Percentiles rank a stretch among this genome's conserved stretches.
phyloP scores from a whole-genome alignment of 2,888 invertebrate species.

The Pedicia rivosa region DNA sequence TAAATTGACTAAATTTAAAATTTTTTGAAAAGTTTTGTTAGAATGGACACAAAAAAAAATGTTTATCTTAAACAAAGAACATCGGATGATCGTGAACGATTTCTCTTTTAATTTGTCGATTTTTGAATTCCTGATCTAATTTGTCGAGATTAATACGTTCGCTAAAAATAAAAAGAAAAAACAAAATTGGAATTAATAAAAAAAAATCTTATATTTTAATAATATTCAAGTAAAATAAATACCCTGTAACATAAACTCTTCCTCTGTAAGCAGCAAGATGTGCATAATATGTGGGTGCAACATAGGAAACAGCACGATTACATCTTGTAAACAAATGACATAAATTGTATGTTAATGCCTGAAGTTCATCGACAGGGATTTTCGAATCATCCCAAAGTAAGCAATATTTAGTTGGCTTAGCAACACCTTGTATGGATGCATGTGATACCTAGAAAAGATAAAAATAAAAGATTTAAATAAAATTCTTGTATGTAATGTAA shows the following conservation, averaged over 20 bases:
- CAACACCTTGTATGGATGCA: constrained; percentile 61
- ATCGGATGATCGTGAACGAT: constrained; percentile 43
- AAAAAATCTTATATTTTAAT: background rate
- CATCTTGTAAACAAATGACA: constrained; percentile 79
- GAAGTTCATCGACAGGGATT: constrained; percentile 55
- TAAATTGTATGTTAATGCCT: constrained; percentile 62
- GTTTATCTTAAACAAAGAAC: constrained; percentile 53
- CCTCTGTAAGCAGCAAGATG: constrained; percentile 67
- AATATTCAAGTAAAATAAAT: constrained; percentile 6
- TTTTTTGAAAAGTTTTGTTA: no score
- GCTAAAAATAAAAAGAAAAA: constrained; percentile 7
- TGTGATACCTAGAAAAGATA: constrained; percentile 31
- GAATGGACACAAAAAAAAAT: no score
- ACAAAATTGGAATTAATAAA: background rate
- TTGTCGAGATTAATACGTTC: constrained; percentile 20
- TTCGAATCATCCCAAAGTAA: constrained; percentile 64
- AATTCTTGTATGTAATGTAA: constrained; percentile 13
- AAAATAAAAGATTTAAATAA: constrained; percentile 22
- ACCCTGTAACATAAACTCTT: constrained; percentile 26
- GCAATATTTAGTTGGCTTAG: constrained; percentile 74
- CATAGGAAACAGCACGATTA: constrained; percentile 68
- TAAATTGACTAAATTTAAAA: no score
- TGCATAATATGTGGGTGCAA: constrained; percentile 76
- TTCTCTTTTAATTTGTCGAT: constrained; percentile 35
- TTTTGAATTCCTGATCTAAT: constrained; percentile 34